Percentiles rank a stretch among this genome's conserved stretches.
These are phyloP conservation scores for Turnix velox DNA, from an alignment of 2,113 vertebrate species.

Conservation along the genomic window DNA sequence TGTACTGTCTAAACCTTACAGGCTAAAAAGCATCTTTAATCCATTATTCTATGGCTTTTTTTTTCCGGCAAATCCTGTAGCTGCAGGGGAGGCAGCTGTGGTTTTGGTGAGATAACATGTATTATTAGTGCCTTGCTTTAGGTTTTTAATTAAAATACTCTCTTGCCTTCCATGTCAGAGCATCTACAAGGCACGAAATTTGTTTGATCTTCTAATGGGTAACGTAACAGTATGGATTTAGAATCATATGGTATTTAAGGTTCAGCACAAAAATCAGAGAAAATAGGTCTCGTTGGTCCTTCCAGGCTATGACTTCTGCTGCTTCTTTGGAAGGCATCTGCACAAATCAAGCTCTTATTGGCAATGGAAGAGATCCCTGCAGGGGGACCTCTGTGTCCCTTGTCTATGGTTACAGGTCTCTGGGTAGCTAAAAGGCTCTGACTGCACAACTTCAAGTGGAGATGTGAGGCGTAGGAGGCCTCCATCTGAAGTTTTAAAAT, in stretches of 20 bases:
- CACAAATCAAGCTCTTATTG: background rate
- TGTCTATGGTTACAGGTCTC: background rate
- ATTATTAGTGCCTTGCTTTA: conserved; percentile 77
- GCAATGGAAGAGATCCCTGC: background rate
- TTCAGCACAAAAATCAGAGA: background rate
- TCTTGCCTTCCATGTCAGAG: conserved; percentile 70
- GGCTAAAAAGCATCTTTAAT: conserved; percentile 71
- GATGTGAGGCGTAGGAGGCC: background rate
- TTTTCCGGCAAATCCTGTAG: conserved; percentile 62
- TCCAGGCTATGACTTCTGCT: background rate
- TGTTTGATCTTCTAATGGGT: background rate
- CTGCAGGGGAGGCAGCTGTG: conserved; percentile 58
- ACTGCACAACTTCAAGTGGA: background rate
- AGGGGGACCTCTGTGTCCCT: background rate
- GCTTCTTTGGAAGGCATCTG: background rate
- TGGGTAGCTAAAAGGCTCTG: accelerated
- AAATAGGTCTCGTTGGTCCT: background rate
- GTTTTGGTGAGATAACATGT: conserved; percentile 73
- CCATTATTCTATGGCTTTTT: conserved; percentile 67
- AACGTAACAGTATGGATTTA: background rate
- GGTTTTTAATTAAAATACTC: conserved; percentile 69
- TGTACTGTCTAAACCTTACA: background rate
- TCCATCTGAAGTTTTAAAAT: background rate
- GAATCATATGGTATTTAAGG: background rate
- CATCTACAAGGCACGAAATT: conserved; percentile 5